Conservation (phyloP, 1,140 invertebrate genomes). For the Hetaerina americana region DNA sequence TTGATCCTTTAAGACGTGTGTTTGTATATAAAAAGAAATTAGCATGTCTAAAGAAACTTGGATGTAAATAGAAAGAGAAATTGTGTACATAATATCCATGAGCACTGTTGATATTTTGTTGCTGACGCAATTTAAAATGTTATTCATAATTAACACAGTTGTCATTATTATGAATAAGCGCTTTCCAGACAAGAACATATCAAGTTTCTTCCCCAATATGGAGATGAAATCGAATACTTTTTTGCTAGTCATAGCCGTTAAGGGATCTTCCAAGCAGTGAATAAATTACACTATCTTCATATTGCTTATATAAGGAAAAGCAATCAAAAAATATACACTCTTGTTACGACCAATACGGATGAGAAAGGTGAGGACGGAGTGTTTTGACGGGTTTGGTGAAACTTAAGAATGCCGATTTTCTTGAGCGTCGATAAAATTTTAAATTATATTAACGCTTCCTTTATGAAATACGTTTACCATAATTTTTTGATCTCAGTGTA, state of each 20-base stretch:
- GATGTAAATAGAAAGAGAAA: not conserved
- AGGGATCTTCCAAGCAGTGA: not conserved
- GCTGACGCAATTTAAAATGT: not conserved
- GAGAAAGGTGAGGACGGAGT: not conserved
- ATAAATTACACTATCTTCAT: not conserved
- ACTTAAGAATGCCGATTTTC: too few relatives aligned
- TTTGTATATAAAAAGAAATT: not conserved
- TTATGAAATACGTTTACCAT: not conserved
- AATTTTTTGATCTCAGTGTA: not conserved
- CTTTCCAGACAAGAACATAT: constrained; percentile 7
- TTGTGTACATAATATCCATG: not conserved
- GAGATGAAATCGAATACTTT: not conserved
- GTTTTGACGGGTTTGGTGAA: not conserved
- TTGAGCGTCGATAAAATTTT: too few relatives aligned
- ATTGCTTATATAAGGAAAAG: not conserved
- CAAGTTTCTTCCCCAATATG: constrained; percentile 2
- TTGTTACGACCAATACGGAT: too few relatives aligned
- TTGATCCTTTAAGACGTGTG: not conserved
- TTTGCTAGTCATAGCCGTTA: not conserved
- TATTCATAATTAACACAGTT: constrained; percentile 1
- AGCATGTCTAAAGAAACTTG: not conserved
- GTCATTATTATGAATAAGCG: constrained; percentile 5
- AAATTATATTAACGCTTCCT: too few relatives aligned
- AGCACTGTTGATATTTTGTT: not conserved
- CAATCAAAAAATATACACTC: not conserved